These are phyloP conservation scores for Dicaeum eximium DNA, from an alignment of 2,113 vertebrate species.

Conservation along the genomic window DNA sequence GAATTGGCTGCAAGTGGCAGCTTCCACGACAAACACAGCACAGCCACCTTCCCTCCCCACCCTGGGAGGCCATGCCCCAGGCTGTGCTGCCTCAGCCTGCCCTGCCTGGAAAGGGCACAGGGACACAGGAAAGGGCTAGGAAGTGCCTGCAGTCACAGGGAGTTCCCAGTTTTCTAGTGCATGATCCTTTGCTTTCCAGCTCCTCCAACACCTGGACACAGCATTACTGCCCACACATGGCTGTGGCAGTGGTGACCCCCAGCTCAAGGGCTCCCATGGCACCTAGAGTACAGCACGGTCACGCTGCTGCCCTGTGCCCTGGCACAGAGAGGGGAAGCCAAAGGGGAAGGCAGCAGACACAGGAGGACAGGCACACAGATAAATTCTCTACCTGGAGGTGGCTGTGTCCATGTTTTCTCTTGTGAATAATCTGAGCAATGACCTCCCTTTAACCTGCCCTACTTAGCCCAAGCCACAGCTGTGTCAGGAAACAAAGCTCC, in stretches of 20 bases:
- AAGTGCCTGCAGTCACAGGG: background rate
- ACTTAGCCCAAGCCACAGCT: background rate
- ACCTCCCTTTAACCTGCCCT: background rate
- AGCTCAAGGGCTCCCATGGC: background rate
- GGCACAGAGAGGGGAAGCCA: background rate
- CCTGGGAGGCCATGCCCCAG: background rate
- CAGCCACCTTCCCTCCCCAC: background rate
- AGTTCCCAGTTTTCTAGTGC: background rate
- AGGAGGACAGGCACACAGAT: background rate
- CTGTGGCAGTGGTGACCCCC: background rate
- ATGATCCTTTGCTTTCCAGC: background rate
- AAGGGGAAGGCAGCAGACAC: background rate
- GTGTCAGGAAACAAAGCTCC: background rate
- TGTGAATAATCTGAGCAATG: background rate
- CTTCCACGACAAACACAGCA: rapidly evolving
- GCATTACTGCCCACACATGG: no score
- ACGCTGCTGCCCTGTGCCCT: background rate
- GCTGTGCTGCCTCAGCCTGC: background rate
- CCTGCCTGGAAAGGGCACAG: background rate
- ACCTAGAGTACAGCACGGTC: background rate
- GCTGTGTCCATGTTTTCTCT: background rate
- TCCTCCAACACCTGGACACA: background rate
- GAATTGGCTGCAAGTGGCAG: background rate
- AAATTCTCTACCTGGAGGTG: background rate
- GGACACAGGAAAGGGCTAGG: background rate